Base-by-base conservation (phyloP, 2,797 vertebrate species). In the Diplodus puntazzo region DNA sequence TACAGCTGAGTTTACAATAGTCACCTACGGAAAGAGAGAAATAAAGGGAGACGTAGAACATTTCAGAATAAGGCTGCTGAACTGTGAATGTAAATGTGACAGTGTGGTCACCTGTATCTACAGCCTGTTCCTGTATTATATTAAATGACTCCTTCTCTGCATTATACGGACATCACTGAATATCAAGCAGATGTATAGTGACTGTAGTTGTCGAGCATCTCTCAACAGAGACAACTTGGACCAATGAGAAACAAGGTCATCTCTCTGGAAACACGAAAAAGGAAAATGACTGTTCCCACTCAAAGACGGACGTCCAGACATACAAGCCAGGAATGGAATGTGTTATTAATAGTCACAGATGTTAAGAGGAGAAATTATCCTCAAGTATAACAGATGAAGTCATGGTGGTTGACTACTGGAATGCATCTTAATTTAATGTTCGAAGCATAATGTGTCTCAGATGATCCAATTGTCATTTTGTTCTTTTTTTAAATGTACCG, bases 381-480 rank as follows among this genome's bases (percentile, higher is more conserved):
- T 58, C 16, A 25, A 74, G 55, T 81, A 64, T 80, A 85, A 83
- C 69, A 79, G 48, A 83, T 84, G 72, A 82, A 81, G 82, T 84
- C 65, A 82, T 60, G 64, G 68, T 61, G 73, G 49, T 43, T 73
- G 4, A 62, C 61, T 68, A 12, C 13, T 62, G 60, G 72, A 50
- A 74, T 14, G 45, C 18, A 50, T 11, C 39, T 66, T 5, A 34
- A n/a, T 46, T 52, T 34, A 66, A 55, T 50, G 17, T 49, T 63
- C 16, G 5, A 39, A 25, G 43, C 2, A 0, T 4, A 3, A 11
- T 21, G 5, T 54, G 27, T 52, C 20, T 53, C 43, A 52, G n/a
- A 2, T 4, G 11, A 39, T 65, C 11, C 16, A 42, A n/a, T 13
- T 14, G 43, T 45, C 43, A 45, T 12, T 45, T 45, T 45, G 43